Conservation (phyloP, 2,113 vertebrate species). For the Eurypyga helias region DNA sequence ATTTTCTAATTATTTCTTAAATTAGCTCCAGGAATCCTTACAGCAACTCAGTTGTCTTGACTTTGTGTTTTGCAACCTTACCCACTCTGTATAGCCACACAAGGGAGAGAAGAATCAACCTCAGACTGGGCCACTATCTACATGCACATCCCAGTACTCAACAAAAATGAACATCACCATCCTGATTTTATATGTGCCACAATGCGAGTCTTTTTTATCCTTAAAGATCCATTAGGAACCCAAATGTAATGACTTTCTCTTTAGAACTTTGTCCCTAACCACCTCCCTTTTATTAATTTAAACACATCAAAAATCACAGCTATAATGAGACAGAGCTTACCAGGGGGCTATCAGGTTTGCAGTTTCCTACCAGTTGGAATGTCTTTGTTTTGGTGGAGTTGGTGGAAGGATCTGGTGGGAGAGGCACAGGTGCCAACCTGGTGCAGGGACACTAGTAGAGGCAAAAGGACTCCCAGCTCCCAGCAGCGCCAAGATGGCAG, state of each 20-base stretch:
- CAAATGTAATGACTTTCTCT: not conserved
- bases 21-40: not conserved
- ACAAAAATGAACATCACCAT: not conserved
- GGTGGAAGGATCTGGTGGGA: not conserved
- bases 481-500: not conserved
- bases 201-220: not conserved
- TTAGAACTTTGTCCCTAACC: not conserved
- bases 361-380: not conserved
- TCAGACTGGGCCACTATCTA: not conserved
- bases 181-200: not conserved
- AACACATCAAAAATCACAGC: not conserved
- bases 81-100: not conserved
- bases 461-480: not conserved
- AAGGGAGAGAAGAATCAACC: not conserved
- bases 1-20: not conserved
- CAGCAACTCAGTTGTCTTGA: not conserved
- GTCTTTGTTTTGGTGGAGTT: not conserved
- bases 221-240: not conserved
- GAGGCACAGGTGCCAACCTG: not conserved
- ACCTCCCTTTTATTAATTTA: not conserved
- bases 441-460: too few relatives aligned
- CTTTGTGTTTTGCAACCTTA: not conserved
- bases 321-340: not conserved
- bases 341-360: not conserved
- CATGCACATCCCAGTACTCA: not conserved